These are phyloP conservation scores for Agrenia bidenticulata DNA, from an alignment of 2,888 invertebrate species.

Conservation along the genomic window DNA sequence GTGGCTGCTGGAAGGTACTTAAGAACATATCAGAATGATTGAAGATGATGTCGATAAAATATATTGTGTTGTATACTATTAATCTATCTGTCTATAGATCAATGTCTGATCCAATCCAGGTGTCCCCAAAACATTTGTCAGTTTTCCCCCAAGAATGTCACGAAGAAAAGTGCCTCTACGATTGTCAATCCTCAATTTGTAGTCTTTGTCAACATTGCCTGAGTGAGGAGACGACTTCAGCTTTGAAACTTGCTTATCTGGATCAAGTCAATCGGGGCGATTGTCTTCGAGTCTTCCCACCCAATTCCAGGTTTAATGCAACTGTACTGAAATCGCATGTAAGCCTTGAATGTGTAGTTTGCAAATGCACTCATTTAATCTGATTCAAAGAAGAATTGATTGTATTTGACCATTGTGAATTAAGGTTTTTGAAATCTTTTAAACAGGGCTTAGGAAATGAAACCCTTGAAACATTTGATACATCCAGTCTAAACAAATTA, in stretches of 20 bases:
- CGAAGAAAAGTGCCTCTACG: slow-evolving; percentile 59
- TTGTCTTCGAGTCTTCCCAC: slow-evolving; percentile 80
- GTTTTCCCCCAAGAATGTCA: slow-evolving; percentile 72
- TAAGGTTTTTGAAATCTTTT: not conserved
- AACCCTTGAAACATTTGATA: slow-evolving; percentile 39
- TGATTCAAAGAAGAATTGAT: not conserved
- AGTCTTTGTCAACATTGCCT: slow-evolving; percentile 78
- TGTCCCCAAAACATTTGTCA: slow-evolving; percentile 76
- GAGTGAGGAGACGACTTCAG: slow-evolving; percentile 61
- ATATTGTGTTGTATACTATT: not conserved
- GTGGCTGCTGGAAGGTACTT: slow-evolving; percentile 27
- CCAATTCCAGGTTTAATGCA: slow-evolving; percentile 54
- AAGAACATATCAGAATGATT: not conserved
- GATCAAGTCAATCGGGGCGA: slow-evolving; percentile 80
- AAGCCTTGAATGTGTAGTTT: too few species aligned
- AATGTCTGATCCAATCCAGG: slow-evolving; percentile 64
- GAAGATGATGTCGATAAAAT: not conserved
- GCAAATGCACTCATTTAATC: not conserved
- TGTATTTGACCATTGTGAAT: not conserved
- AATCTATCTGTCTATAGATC: slow-evolving; percentile 55
- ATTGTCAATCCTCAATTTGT: slow-evolving; percentile 67
- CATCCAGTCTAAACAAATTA: slow-evolving; percentile 60
- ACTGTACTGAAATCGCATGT: not conserved
- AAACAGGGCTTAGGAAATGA: slow-evolving; percentile 22
- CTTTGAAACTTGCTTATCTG: slow-evolving; percentile 68